Evolutionary conservation across 2,888 invertebrate genomes (phyloP).

Genomic region (Drosophila fungiperda): DNA sequence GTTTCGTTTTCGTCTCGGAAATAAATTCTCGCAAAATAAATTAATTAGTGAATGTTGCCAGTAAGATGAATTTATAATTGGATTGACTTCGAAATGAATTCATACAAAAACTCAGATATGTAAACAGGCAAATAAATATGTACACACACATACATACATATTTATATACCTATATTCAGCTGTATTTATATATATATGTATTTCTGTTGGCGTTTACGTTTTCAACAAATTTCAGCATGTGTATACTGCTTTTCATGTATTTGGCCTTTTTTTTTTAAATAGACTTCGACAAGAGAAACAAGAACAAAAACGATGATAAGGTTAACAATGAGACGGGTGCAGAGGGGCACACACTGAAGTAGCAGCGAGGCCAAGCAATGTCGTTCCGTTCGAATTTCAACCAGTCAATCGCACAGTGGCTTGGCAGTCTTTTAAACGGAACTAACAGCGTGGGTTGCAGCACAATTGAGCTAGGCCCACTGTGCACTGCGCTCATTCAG

Average conservation of each 20-base stretch:
- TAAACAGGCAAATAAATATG: slow-evolving; percentile 24
- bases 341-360: slow-evolving; percentile 14
- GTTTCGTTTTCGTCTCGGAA: slow-evolving; percentile 39
- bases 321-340: background rate
- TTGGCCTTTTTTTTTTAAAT: slow-evolving; percentile 63
- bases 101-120: slow-evolving; percentile 40
- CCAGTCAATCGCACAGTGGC: slow-evolving; percentile 55
- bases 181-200: slow-evolving; percentile 8
- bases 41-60: slow-evolving; percentile 46
- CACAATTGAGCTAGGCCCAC: slow-evolving; percentile 24
- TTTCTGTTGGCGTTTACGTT: slow-evolving; percentile 47
- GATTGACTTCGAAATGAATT: slow-evolving; percentile 17
- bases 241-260: slow-evolving; percentile 56
- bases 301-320: slow-evolving; percentile 61
- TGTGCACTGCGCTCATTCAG: slow-evolving; percentile 37
- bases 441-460: background rate
- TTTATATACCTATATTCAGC: background rate
- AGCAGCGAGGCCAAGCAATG: slow-evolving; percentile 60
- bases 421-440: background rate
- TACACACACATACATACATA: slow-evolving; percentile 1
- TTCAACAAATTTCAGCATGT: slow-evolving; percentile 69
- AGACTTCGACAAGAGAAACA: slow-evolving; percentile 55
- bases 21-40: slow-evolving; percentile 26
- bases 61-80: slow-evolving; percentile 45
- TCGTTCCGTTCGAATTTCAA: slow-evolving; percentile 71